Evolutionary conservation across 2,113 vertebrate species (phyloP), one percentile per base, ranked within the genome.

Genomic region (Accipiter virgatus): DNA sequence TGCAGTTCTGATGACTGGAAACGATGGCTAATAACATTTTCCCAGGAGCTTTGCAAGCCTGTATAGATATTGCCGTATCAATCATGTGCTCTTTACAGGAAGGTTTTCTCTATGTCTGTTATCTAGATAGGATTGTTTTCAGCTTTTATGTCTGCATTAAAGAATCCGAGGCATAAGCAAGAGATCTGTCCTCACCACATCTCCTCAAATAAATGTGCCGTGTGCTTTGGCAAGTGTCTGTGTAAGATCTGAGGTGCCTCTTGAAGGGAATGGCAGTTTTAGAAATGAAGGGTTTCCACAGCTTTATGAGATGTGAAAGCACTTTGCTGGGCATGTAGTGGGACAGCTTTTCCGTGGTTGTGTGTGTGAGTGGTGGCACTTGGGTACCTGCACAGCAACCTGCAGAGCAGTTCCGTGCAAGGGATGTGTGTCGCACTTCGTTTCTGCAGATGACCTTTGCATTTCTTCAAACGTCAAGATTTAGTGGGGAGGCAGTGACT

Each of bases 311-410:
- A 25, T 40, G 25, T 15, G 56, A 26, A 65, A 40, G n/a, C 43
- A 6, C n/a, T 55, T 65, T 55, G 43, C 22, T 1, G 2, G 58
- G 47, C 42, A 10, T 3, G 11, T 2, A 20, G 5, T 1, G 6
- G 58, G 21, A 40, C 2, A 4, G 12, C 6, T 78, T 48, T 65
- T 42, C 70, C 43, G 4, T 1, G 2, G 42, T 3, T 18, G 10
- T 3, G 17, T 25, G 8, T 0, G 7, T 13, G 43, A 17, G 43
- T 17, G 1, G 31, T 34, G 48, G 23, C 75, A 7, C 56, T 43
- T 9, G 18, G 58, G 62, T 10, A 6, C 19, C 0, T 0, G 6
- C 25, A 2, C 55, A 31, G 31, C 34, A 38, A 9, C 73, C n/a
- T 2, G 1, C 81, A 13, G 58, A 25, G 58, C 88, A 23, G 66